A percentile compares a stretch with the other conserved stretches of the same genome.
Evolutionary conservation across 2,113 vertebrate genomes (phyloP).

Genomic region (Cervus canadensis): DNA sequence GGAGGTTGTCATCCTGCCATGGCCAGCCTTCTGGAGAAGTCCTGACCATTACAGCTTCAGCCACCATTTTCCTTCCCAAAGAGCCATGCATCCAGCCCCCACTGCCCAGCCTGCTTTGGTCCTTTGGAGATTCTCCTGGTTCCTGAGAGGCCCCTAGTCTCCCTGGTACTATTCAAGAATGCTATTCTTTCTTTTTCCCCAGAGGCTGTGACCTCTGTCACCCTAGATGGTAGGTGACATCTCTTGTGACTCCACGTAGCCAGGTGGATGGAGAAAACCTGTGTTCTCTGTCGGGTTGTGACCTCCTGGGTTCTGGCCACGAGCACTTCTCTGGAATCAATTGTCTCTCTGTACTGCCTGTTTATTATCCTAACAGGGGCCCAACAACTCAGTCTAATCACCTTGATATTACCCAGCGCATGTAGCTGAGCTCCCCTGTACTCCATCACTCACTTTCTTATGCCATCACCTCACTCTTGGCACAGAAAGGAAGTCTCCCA

Average conservation of each 20-base stretch:
- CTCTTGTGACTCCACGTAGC: background rate
- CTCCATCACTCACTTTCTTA: background rate
- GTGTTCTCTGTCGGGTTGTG: constrained; percentile 43
- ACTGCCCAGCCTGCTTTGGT: background rate
- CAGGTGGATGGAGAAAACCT: background rate
- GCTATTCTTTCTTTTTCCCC: background rate
- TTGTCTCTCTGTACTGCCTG: constrained; percentile 47
- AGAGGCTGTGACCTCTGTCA: background rate
- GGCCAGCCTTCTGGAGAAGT: constrained; percentile 37
- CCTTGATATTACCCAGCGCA: background rate
- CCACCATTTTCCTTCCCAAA: constrained; percentile 52
- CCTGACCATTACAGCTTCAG: constrained; percentile 60
- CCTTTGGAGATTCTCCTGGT: background rate
- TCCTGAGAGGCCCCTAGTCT: background rate
- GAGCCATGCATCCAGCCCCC: background rate
- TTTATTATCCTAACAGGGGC: constrained; percentile 40
- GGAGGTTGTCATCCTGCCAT: background rate
- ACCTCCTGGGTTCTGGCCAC: constrained; percentile 44
- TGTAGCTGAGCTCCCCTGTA: background rate
- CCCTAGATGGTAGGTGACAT: background rate
- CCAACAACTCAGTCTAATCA: background rate
- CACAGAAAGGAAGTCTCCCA: background rate
- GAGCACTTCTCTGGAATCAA: background rate
- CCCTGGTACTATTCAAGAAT: background rate
- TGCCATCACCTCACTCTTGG: background rate